Conservation (phyloP, 2,888 invertebrate genomes). For the Zygaena filipendulae region DNA sequence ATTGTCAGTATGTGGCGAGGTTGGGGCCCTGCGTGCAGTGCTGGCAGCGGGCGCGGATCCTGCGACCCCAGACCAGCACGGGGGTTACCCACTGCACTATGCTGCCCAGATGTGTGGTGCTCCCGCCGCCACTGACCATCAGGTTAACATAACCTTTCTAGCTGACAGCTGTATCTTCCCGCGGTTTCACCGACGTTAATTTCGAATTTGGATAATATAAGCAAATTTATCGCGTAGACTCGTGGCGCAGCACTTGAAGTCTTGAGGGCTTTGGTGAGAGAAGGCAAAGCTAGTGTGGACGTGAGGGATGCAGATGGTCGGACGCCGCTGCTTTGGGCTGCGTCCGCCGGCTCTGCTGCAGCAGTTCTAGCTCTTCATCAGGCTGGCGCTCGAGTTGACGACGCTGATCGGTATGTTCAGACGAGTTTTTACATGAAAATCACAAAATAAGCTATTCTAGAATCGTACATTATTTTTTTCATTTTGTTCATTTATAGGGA, state of each 20-base stretch:
- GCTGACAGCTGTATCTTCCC: neutral
- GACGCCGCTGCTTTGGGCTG: slow-evolving; percentile 96
- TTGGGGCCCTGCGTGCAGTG: slow-evolving; percentile 87
- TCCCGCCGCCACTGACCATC: slow-evolving; percentile 71
- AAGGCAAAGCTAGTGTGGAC: slow-evolving; percentile 83
- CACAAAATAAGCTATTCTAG: neutral
- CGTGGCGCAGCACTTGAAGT: slow-evolving; percentile 80
- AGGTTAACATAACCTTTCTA: too few species aligned
- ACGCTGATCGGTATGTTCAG: slow-evolving; percentile 77
- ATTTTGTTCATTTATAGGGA: too few species aligned
- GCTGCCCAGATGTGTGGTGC: slow-evolving; percentile 97
- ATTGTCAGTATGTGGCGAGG: slow-evolving; percentile 93
- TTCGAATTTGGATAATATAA: too few species aligned
- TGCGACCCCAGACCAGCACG: slow-evolving; percentile 90
- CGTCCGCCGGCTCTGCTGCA: slow-evolving; percentile 94
- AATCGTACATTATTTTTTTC: too few species aligned
- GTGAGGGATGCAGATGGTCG: slow-evolving; percentile 92
- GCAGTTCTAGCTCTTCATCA: slow-evolving; percentile 90
- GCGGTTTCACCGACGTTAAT: too few species aligned
- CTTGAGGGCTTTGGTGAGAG: slow-evolving; percentile 78
- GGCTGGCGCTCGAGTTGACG: slow-evolving; percentile 85
- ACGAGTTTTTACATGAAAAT: neutral
- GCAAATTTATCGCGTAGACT: too few species aligned
- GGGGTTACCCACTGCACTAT: slow-evolving; percentile 96
- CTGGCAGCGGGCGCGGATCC: slow-evolving; percentile 88